Conservation (phyloP, 1,140 invertebrate genomes). For the Andrena cerasifolii region DNA sequence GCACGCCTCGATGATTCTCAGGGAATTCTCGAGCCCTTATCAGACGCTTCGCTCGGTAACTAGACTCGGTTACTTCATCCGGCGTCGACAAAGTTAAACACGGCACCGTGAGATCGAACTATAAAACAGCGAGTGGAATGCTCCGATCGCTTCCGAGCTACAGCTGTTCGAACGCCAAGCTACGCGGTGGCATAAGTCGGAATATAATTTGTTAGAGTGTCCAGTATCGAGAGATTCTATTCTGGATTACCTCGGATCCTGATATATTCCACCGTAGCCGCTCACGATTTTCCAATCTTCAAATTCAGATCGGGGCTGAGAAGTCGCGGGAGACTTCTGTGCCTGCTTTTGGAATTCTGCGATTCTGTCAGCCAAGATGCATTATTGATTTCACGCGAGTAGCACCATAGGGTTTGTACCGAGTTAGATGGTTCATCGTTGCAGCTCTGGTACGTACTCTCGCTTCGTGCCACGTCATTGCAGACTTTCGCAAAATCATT, state of each 20-base stretch:
- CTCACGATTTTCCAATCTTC: not conserved
- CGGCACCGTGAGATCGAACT: not conserved
- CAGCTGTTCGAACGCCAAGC: not conserved
- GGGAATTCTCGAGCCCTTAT: not conserved
- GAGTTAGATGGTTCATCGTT: conserved; percentile 59
- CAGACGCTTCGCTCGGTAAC: not conserved
- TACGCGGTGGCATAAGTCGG: not conserved
- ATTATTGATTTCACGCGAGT: conserved; percentile 63
- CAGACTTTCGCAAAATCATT: conserved; percentile 33
- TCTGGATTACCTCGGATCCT: not conserved
- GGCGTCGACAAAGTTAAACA: not conserved
- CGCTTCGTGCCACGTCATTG: conserved; percentile 35
- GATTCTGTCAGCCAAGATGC: conserved; percentile 49
- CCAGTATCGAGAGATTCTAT: not conserved
- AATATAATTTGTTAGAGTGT: not conserved
- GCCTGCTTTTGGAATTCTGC: too few species aligned
- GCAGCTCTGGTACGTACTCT: not conserved
- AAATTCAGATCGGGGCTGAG: not conserved
- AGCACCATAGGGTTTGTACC: conserved; percentile 48
- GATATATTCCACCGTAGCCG: conserved; percentile 11
- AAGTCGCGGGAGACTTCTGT: not conserved
- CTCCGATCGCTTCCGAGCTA: not conserved
- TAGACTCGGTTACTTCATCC: not conserved
- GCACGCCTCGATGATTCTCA: not conserved
- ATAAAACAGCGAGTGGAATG: not conserved